Conservation (phyloP, 64 coral and sea anemone species). For the Pocillopora verrucosa region DNA sequence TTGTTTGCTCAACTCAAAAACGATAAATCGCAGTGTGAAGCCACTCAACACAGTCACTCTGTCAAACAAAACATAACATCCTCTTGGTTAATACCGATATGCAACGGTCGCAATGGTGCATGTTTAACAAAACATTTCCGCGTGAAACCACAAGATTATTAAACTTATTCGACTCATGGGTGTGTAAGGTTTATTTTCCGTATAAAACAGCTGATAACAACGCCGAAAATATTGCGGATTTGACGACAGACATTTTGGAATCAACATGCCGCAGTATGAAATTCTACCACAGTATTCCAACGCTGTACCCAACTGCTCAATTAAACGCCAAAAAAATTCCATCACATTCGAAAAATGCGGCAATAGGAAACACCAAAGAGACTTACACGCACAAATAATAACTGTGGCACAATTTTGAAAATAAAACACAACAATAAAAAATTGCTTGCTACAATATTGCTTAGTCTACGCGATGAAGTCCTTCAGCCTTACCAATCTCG, state of each 20-base stretch:
- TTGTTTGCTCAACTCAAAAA: background rate
- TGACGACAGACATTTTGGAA: constrained; percentile 33
- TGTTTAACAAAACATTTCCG: constrained; percentile 31
- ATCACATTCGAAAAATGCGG: constrained; percentile 15
- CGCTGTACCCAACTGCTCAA: background rate
- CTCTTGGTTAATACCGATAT: background rate
- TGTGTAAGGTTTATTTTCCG: background rate
- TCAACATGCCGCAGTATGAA: background rate
- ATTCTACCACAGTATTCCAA: background rate
- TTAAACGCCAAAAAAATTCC: background rate
- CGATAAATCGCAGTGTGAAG: background rate
- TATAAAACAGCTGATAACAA: background rate
- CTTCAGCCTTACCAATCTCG: constrained; percentile 69
- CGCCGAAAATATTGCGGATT: background rate
- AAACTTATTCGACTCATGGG: constrained; percentile 15
- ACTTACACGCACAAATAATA: background rate
- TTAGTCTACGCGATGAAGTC: background rate
- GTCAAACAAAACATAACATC: constrained; percentile 9
- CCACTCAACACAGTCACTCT: background rate
- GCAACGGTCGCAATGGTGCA: background rate
- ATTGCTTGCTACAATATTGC: background rate
- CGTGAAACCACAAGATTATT: background rate
- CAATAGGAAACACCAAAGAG: background rate
- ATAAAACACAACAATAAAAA: background rate
- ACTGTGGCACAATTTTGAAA: background rate